Percentiles rank a stretch among this genome's conserved stretches.
Evolutionary conservation across 2,113 vertebrate genomes (phyloP).

Genomic region (Sebastes schlegelii): DNA sequence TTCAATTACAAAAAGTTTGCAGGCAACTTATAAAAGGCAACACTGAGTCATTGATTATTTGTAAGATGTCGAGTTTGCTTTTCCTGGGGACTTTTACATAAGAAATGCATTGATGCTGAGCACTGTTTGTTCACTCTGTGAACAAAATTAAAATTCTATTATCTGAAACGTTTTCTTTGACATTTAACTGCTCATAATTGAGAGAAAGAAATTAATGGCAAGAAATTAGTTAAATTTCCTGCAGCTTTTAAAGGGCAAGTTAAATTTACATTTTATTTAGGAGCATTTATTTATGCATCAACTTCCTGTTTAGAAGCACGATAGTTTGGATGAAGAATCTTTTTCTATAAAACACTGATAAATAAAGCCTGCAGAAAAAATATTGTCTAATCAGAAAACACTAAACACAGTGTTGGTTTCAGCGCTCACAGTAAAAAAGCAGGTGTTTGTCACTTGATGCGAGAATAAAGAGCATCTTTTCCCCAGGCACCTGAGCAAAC

Average conservation of each 20-base stretch:
- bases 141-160: not conserved
- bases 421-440: not conserved
- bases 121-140: not conserved
- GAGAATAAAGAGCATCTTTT: constrained; percentile 30
- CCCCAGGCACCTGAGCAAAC: not conserved
- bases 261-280: not conserved
- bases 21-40: constrained; percentile 17
- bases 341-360: not conserved
- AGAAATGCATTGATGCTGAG: not conserved
- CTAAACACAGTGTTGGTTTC: not conserved
- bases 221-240: not conserved
- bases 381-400: not conserved
- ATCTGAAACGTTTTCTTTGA: not conserved
- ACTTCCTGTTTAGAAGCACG: constrained; percentile 8
- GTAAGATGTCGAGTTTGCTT: constrained; percentile 3
- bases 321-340: not conserved
- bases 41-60: constrained; percentile 2
- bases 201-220: not conserved
- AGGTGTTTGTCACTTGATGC: constrained; percentile 28
- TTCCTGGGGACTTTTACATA: not conserved
- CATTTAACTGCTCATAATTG: not conserved
- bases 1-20: constrained; percentile 22
- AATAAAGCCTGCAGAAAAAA: not conserved
- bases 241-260: not conserved
- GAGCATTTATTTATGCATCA: not conserved